Conservation (phyloP, 2,797 vertebrate genomes). For the Gymnocypris eckloni region DNA sequence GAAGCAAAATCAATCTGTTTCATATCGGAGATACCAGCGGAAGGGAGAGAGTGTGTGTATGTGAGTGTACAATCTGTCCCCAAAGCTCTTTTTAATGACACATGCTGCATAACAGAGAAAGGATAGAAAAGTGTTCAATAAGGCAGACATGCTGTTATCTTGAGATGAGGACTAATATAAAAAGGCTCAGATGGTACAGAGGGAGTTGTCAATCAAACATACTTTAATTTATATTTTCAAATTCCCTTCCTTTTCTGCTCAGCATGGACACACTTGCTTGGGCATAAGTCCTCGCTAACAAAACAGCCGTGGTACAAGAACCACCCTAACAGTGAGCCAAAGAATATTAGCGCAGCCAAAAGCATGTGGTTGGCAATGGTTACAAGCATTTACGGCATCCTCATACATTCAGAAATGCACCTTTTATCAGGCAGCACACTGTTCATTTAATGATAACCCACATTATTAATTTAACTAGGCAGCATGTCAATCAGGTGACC, state of each 20-base stretch:
- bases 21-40: slow-evolving; percentile 71
- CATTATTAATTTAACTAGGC: slow-evolving; percentile 54
- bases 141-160: slow-evolving; percentile 58
- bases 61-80: slow-evolving; percentile 58
- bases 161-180: slow-evolving; percentile 54
- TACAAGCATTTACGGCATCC: slow-evolving; percentile 48
- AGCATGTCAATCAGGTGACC: slow-evolving; percentile 47
- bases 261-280: slow-evolving; percentile 39
- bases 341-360: slow-evolving; percentile 50
- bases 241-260: slow-evolving; percentile 17
- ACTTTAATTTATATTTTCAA: slow-evolving; percentile 51
- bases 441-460: slow-evolving; percentile 55
- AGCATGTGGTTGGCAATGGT: slow-evolving; percentile 43
- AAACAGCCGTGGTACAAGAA: background rate
- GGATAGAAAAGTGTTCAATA: slow-evolving; percentile 58
- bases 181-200: slow-evolving; percentile 31
- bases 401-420: slow-evolving; percentile 56
- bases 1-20: slow-evolving; percentile 83
- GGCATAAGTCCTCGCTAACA: background rate
- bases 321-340: background rate
- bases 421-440: slow-evolving; percentile 40
- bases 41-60: slow-evolving; percentile 43
- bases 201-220: slow-evolving; percentile 51
- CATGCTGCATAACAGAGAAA: slow-evolving; percentile 53
- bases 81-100: slow-evolving; percentile 54